Base-by-base conservation (phyloP, 2,888 invertebrate species). In the Polietes domitor region DNA sequence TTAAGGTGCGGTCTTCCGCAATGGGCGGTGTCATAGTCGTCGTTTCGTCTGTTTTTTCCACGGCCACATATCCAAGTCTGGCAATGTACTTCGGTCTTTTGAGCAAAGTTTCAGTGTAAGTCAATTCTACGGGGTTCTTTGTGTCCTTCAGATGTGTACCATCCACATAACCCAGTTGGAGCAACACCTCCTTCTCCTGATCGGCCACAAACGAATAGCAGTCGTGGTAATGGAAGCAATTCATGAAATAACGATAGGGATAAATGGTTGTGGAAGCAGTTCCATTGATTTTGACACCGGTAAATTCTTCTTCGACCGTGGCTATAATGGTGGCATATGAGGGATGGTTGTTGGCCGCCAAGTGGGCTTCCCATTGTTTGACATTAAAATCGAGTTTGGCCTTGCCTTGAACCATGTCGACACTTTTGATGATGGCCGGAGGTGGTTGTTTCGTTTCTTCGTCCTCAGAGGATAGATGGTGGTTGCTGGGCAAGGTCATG, bases 141-240 rank as follows among this genome's bases (percentile, higher is more conserved):
- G 93, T 93, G 82, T 94, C 94, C 84, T 93, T 92, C 0, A 96
- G 93, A 0, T 95, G 94, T 0, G 94, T 93, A 32, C 95, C 95
- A 91, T 96, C 96, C 87, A 96, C 95, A 86, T 95, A 94, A 0
- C 94, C 93, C 0, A 96, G 92, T 93, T 95, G 95, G 17, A 96
- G 91, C 94, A 96, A 96, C 24, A 97, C 96, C 37, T 95, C 95
- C 88, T 96, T 97, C 85, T 96, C 96, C 71, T 99, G 93, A 50
- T 96, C 97, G 0, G 98, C 98, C 90, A 98, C 97, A 92, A 98
- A 99, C 86, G 96, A 95, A 87, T 96, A 96, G 0, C 98, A 96
- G 1, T 96, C 96, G 87, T 96, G 95, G 37, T 85, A 89, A 10
- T 85, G 87, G 21, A 97, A 94, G 73, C 97, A 93, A 81, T 96